Evolutionary conservation across 2,888 invertebrate species (phyloP).

Genomic region (Sepiola atlantica): DNA sequence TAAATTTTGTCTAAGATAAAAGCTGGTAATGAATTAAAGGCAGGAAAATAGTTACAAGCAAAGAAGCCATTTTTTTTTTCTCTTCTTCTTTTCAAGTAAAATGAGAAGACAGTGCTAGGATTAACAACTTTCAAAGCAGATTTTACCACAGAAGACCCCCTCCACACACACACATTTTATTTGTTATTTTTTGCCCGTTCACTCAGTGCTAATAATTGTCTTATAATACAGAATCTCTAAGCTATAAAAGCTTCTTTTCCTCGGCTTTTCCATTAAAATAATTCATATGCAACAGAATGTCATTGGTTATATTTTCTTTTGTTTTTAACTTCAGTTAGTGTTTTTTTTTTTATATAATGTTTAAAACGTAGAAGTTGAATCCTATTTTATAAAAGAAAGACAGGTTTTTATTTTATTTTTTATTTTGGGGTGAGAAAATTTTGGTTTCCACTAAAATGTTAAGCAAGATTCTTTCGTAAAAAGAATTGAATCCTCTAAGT

Average conservation of each 20-base stretch:
- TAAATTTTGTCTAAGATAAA: not conserved
- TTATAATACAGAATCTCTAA: not conserved
- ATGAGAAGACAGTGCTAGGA: not conserved
- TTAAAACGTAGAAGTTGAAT: not conserved
- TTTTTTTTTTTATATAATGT: not conserved
- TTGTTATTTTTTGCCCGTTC: not conserved
- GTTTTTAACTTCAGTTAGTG: not conserved
- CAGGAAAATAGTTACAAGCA: not conserved
- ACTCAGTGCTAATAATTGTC: slow-evolving; percentile 9
- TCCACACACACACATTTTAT: too few species aligned
- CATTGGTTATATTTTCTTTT: slow-evolving; percentile 32
- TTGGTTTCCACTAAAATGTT: too few species aligned
- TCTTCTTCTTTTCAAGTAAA: not conserved
- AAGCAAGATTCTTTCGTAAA: too few species aligned
- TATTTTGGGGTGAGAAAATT: too few species aligned
- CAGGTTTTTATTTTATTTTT: too few species aligned
- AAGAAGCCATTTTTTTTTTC: not conserved
- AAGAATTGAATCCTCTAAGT: too few species aligned
- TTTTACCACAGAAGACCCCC: too few species aligned
- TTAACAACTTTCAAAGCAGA: not conserved
- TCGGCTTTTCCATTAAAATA: not conserved
- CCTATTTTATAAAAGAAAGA: not conserved
- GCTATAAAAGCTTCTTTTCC: not conserved
- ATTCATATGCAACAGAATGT: not conserved
- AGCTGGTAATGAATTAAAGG: not conserved